Evolutionary conservation across 92 coral and sea anemone genomes (phyloP), one percentile per base, ranked within the genome.

Genomic region (Paragorgia papillata): DNA sequence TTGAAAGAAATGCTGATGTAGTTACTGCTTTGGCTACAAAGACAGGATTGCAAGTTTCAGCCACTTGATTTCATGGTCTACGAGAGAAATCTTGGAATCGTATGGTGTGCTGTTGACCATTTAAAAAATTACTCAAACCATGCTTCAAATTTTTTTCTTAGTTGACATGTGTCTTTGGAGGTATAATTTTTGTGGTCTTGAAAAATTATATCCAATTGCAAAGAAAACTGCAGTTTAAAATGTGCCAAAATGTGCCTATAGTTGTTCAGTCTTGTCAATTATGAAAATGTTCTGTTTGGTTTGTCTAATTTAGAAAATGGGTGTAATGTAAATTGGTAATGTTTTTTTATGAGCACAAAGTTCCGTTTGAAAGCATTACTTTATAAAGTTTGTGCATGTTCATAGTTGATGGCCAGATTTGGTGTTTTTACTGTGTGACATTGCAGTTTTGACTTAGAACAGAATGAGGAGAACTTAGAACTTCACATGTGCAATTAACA

Each of bases 61-160:
- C 27, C 27, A 43, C 50, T 39, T 66, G 53, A 46, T 66, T 17
- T 41, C 34, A 31, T 49, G 48, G 75, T 68, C 57, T 68, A 41
- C 75, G 25, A 22, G 58, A 68, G 33, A 25, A 57, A 27, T 59
- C 39, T 9, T 68, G 75, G 75, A 46, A 48, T 44, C 75, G 33
- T 68, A 57, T 68, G 75, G 75, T 44, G 75, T 68, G 33, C 18
- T 68, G 40, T 33, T 22, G 41, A 27, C 37, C 48, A 48, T 28
- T 68, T 68, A 44, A 59, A 68, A 68, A 68, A 44, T 44, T 68
- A 44, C 41, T 48, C 24, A 44, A 68, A 10, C 73, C 17, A 19
- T 44, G 29, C 27, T 20, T 19, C 7, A 15, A 15, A 37, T n/a
- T n/a, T n/a, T n/a, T 46, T 7, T 46, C 53, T 46, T 46, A 15